These are phyloP conservation scores for Congeria kusceri DNA, from an alignment of 2,888 invertebrate species.

Conservation along the genomic window DNA sequence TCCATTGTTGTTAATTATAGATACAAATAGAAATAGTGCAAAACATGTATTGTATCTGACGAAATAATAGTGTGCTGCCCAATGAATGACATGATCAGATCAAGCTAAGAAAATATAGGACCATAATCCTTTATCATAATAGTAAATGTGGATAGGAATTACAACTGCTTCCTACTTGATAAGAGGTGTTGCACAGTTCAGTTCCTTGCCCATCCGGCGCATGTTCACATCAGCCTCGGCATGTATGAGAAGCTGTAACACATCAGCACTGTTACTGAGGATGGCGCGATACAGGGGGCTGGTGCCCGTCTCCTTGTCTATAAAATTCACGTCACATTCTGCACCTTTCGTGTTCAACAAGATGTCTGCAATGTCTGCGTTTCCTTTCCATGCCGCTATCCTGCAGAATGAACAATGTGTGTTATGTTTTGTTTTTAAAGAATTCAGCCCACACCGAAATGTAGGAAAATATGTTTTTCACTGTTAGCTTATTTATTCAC, in stretches of 20 bases:
- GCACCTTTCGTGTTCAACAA: constrained; percentile 69
- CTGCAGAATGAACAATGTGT: constrained; percentile 61
- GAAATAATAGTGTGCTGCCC: too few species aligned
- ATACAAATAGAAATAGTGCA: too few species aligned
- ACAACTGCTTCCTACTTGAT: constrained; percentile 72
- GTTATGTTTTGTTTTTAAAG: too few species aligned
- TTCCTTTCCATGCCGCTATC: constrained; percentile 78
- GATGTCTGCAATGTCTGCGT: constrained; percentile 72
- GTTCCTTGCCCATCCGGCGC: constrained; percentile 68
- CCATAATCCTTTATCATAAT: too few species aligned
- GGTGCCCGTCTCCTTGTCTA: constrained; percentile 76
- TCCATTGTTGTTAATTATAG: too few species aligned
- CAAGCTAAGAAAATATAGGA: too few species aligned
- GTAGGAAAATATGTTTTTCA: too few species aligned
- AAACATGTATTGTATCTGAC: too few species aligned
- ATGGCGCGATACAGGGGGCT: constrained; percentile 80
- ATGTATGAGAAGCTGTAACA: constrained; percentile 72
- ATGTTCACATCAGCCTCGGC: constrained; percentile 83
- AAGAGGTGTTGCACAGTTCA: constrained; percentile 76
- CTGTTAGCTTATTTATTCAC: too few species aligned
- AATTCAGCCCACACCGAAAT: too few species aligned
- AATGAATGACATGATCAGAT: too few species aligned
- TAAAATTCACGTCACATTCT: constrained; percentile 79
- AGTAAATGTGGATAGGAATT: too few species aligned
- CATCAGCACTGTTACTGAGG: constrained; percentile 70